Conservation (phyloP, 2,797 vertebrate species). For the Danio choprae region DNA sequence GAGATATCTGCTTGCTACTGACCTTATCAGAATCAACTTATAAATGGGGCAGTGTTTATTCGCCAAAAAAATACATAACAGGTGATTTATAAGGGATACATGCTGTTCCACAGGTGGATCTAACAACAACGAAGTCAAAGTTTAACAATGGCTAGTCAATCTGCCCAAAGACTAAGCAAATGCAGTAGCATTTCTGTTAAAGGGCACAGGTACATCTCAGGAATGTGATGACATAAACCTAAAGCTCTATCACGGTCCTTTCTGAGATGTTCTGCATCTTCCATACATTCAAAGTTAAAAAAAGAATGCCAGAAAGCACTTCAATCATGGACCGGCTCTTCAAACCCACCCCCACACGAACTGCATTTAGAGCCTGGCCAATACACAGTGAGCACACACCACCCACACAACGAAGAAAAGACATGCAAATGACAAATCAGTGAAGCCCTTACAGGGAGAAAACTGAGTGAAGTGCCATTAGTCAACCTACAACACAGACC, state of each 20-base stretch:
- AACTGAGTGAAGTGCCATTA: slow-evolving; percentile 28
- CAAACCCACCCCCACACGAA: slow-evolving; percentile 52
- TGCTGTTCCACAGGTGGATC: neutral
- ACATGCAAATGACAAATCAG: slow-evolving; percentile 58
- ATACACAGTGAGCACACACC: slow-evolving; percentile 50
- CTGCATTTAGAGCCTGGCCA: slow-evolving; percentile 52
- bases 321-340: slow-evolving; percentile 39
- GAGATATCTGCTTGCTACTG: neutral
- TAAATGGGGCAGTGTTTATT: neutral
- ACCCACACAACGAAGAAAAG: slow-evolving; percentile 53
- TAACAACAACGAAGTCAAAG: neutral
- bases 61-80: neutral
- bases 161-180: slow-evolving; percentile 28
- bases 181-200: neutral
- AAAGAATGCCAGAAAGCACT: slow-evolving; percentile 40
- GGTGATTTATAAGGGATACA: neutral
- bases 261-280: neutral
- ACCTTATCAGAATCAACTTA: neutral
- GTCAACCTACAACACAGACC: slow-evolving; percentile 45
- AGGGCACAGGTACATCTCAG: neutral
- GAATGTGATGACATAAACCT: neutral
- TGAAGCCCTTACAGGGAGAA: slow-evolving; percentile 35
- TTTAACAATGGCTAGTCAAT: neutral
- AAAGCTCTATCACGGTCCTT: neutral
- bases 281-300: slow-evolving; percentile 36